A percentile compares a stretch with the other conserved stretches of the same genome.
These are phyloP conservation scores for Hypena proboscidalis DNA, from an alignment of 2,888 invertebrate species.

Conservation along the genomic window DNA sequence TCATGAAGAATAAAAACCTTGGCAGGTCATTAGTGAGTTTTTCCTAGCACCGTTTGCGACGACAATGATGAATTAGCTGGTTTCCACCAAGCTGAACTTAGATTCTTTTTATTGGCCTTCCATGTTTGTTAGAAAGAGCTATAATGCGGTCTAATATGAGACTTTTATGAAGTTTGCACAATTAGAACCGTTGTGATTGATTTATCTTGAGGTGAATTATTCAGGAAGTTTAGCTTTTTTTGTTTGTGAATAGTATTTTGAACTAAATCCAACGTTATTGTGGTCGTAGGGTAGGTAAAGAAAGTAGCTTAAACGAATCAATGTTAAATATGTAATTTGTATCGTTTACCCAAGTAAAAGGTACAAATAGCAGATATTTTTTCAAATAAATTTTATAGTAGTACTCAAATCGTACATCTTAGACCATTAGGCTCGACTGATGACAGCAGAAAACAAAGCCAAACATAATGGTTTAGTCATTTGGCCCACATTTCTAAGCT, in stretches of 20 bases:
- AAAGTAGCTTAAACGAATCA: not conserved
- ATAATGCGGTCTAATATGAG: slow-evolving; percentile 18
- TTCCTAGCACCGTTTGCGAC: slow-evolving; percentile 52
- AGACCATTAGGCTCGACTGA: too few relatives aligned
- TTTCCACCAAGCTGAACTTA: slow-evolving; percentile 38
- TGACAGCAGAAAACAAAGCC: not conserved
- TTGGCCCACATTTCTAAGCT: not conserved
- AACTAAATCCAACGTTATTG: too few relatives aligned
- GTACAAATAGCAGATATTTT: too few relatives aligned
- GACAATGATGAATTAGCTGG: slow-evolving; percentile 61
- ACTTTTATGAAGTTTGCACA: slow-evolving; percentile 29
- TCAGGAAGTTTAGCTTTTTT: slow-evolving; percentile 17
- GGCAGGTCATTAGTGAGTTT: slow-evolving; percentile 62
- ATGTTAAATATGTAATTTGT: too few relatives aligned
- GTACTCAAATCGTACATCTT: too few relatives aligned
- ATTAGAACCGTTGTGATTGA: slow-evolving; percentile 39
- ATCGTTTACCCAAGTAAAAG: too few relatives aligned
- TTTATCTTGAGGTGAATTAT: slow-evolving; percentile 38
- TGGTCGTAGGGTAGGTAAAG: too few relatives aligned
- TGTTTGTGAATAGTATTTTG: slow-evolving; percentile 8
- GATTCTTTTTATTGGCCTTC: slow-evolving; percentile 38
- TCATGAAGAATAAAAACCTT: slow-evolving; percentile 46
- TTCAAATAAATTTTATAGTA: too few relatives aligned
- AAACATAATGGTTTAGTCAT: slow-evolving; percentile 2
- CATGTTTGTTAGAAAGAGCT: slow-evolving; percentile 19